Evolutionary conservation across 2,888 invertebrate genomes (phyloP).

Genomic region (Papilio demoleus): DNA sequence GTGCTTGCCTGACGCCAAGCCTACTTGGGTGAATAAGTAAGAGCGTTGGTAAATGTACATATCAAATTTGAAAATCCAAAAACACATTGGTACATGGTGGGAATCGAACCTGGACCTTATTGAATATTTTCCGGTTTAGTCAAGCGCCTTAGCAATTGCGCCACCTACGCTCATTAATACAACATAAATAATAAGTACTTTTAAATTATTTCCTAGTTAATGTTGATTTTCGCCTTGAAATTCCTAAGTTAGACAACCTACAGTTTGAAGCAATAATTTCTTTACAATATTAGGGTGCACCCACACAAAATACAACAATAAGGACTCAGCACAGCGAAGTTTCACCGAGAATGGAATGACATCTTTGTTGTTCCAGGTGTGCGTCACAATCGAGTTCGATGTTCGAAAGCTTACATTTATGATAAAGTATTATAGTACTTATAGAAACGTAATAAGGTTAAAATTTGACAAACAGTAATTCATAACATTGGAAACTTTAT

Average conservation of each 20-base stretch:
- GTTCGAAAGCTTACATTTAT: not conserved
- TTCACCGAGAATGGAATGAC: constrained; percentile 35
- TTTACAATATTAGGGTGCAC: constrained; percentile 22
- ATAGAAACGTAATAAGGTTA: not conserved
- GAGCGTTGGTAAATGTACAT: too few relatives aligned
- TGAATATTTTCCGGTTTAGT: too few relatives aligned
- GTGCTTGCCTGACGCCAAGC: too few relatives aligned
- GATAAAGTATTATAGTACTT: constrained; percentile 1
- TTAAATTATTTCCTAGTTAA: too few relatives aligned
- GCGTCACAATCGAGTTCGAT: constrained; percentile 30
- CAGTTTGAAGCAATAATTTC: constrained; percentile 24
- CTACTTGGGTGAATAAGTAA: too few relatives aligned
- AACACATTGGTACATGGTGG: too few relatives aligned
- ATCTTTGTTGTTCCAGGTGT: constrained; percentile 39
- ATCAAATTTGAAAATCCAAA: too few relatives aligned
- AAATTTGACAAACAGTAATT: not conserved
- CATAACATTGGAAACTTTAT: constrained; percentile 24
- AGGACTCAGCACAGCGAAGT: constrained; percentile 21
- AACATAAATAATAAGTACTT: too few relatives aligned
- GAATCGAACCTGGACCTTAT: too few relatives aligned
- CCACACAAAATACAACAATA: constrained; percentile 28
- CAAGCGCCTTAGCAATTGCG: too few relatives aligned
- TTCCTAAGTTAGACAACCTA: not conserved
- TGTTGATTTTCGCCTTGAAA: not conserved
- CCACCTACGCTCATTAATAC: too few relatives aligned